Base-by-base conservation (phyloP, 2,797 vertebrate species). In the Hafferia zeledoni region DNA sequence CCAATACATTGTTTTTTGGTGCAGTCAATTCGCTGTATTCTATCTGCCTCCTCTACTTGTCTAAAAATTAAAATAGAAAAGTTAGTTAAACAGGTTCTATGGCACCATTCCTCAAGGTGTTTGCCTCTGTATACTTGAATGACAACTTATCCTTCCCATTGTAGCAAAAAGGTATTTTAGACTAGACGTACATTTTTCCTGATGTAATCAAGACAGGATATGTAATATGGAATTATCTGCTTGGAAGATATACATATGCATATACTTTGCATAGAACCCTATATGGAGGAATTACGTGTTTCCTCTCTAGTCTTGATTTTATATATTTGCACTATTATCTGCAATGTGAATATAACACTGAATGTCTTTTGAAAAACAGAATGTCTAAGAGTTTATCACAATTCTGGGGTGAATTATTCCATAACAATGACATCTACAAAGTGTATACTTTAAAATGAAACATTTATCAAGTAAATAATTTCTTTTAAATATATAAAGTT, bases 381-480 rank as follows among this genome's bases (percentile, higher is more conserved):
- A 90, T 24, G 5, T n/a, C 65, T 72, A 80, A 87, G 49, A 96
- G 28, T 80, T 67, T 16, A 46, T 91, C 43, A 59, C 83, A 90
- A 86, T 92, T 95, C 76, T 91, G 55, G 31, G 25, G n/a, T 91
- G 63, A 95, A 71, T 96, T 96, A 89, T 95, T 97, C 52, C 71
- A 82, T 76, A 82, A 89, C 83, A 93, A 89, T 92, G 63, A 92
- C 79, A 97, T 96, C 92, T 97, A 89, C 61, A 96, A 94, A 95
- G 19, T 0, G 4, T 65, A 80, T 56, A 75, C 9, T 92, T 94
- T 95, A 95, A 93, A 90, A 75, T 90, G 94, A 97, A 97, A 63
- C 46, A 88, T 55, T 67, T 64, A 93, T 75, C 33, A 93, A 96
- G 49, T 90, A 96, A 97, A 96, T 86, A 91, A 95, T 96, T 96